These are phyloP conservation scores for Alca torda DNA, from an alignment of 2,797 vertebrate species.

Conservation along the genomic window DNA sequence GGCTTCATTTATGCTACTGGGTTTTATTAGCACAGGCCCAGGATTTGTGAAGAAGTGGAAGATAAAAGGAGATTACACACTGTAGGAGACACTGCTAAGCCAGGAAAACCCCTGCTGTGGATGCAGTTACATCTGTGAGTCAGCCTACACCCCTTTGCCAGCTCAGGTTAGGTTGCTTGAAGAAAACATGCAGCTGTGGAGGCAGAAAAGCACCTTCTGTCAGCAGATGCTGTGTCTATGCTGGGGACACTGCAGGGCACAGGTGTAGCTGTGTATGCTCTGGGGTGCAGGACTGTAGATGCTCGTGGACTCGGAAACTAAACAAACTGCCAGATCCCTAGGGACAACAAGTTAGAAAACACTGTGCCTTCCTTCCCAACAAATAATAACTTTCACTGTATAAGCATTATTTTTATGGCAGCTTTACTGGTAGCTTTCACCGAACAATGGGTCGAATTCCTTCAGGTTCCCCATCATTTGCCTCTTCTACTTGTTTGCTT, in stretches of 20 bases:
- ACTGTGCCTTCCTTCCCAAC: not conserved
- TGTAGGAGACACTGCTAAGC: not conserved
- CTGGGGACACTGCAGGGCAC: not conserved
- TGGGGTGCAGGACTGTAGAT: not conserved
- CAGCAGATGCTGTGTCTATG: not conserved
- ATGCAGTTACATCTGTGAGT: not conserved
- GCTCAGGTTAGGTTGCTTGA: not conserved
- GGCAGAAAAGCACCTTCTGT: not conserved
- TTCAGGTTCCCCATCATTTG: not conserved
- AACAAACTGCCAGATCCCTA: not conserved
- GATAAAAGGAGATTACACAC: not conserved
- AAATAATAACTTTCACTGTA: not conserved
- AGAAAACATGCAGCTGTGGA: not conserved
- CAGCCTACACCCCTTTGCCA: not conserved
- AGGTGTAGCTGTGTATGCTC: not conserved
- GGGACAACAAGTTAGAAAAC: not conserved
- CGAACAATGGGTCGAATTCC: not conserved
- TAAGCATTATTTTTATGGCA: not conserved
- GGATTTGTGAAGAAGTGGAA: not conserved
- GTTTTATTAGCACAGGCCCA: not conserved
- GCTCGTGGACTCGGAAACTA: not conserved
- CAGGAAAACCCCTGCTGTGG: conserved; percentile 13
- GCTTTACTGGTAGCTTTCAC: not conserved
- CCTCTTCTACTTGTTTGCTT: not conserved
- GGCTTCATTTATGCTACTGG: not conserved